Conservation (phyloP, 2,797 vertebrate genomes). For the Lepilemur ruficaudatus region DNA sequence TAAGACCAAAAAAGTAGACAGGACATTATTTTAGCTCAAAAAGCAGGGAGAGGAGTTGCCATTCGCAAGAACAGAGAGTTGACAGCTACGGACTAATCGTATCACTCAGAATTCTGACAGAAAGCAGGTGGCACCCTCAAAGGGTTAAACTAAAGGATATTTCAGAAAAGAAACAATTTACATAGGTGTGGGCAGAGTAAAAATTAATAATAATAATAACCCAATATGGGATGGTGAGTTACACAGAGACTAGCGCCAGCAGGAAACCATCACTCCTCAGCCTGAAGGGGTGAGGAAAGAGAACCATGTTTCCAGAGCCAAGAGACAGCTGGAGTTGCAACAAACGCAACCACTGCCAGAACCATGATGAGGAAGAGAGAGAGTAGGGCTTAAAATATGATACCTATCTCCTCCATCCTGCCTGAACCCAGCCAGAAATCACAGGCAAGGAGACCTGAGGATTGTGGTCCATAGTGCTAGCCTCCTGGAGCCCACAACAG, state of each 20-base stretch:
- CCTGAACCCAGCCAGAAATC: not conserved
- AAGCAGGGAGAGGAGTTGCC: fast-evolving
- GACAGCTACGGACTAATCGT: not conserved
- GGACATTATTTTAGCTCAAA: not conserved
- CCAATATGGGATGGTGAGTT: not conserved
- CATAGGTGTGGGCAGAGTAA: not conserved
- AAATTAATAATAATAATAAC: not conserved
- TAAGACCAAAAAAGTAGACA: not conserved
- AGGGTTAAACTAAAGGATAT: not conserved
- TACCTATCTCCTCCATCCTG: not conserved
- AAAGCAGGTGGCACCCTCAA: not conserved
- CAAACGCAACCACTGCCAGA: not conserved
- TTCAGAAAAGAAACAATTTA: not conserved
- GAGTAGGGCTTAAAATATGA: not conserved
- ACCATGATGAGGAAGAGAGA: not conserved
- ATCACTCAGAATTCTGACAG: not conserved
- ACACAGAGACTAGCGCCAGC: not conserved
- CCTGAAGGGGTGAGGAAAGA: not conserved
- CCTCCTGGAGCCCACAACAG: not conserved
- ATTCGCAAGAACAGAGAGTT: not conserved
- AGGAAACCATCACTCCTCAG: not conserved
- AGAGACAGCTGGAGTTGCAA: not conserved
- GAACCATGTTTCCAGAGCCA: not conserved
- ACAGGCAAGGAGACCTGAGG: not conserved
- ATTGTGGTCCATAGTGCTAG: not conserved